Conservation (phyloP, 2,888 invertebrate genomes). For the Dicyrtoma fusca region DNA sequence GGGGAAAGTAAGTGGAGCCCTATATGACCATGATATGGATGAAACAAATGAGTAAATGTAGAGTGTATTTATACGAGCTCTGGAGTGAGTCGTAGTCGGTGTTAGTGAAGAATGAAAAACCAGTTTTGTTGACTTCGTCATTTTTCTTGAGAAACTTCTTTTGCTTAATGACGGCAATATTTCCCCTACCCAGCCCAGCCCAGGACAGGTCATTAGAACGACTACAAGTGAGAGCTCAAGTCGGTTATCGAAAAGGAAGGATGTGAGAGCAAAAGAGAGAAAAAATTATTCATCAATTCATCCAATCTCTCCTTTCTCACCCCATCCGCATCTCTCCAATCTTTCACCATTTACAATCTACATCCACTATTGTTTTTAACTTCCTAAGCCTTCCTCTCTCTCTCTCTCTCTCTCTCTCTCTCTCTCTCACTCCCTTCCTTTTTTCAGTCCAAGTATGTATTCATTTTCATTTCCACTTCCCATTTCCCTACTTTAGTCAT, state of each 20-base stretch:
- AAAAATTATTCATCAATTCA: constrained; percentile 55
- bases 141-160: constrained; percentile 58
- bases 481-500: background rate
- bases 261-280: constrained; percentile 39
- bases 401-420: background rate
- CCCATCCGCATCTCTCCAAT: background rate
- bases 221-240: constrained; percentile 43
- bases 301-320: constrained; percentile 37
- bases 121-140: constrained; percentile 58
- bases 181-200: constrained; percentile 56
- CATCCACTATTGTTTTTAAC: constrained; percentile 20
- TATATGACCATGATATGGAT: constrained; percentile 3
- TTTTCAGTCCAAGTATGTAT: background rate
- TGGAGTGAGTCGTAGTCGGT: constrained; percentile 5
- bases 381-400: constrained; percentile 26
- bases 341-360: background rate
- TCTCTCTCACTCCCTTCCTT: background rate
- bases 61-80: no score
- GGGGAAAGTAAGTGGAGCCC: no score
- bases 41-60: constrained; percentile 3
- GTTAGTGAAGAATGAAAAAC: constrained; percentile 25
- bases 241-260: constrained; percentile 43
- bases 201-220: constrained; percentile 58
- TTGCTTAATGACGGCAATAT: constrained; percentile 58
- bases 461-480: background rate